Percentiles rank a stretch among this genome's conserved stretches.
Conservation (phyloP, 1,140 invertebrate species). For the Caenorhabditis elegans region DNA sequence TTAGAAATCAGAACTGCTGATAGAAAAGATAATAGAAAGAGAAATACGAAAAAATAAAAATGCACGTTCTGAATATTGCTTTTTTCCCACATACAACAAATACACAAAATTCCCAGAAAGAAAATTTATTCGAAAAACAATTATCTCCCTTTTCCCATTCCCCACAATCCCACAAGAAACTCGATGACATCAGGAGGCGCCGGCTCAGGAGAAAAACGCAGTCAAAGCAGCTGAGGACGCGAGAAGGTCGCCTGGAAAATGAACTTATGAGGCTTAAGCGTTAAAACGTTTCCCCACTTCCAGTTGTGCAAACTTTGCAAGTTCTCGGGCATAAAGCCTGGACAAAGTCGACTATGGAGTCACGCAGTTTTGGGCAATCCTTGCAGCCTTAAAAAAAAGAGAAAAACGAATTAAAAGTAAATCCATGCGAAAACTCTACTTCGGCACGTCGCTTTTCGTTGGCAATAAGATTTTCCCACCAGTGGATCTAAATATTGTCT, state of each 20-base stretch:
- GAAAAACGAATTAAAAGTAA: not conserved
- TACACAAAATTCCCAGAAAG: too few relatives aligned
- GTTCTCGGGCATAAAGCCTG: slow-evolving; percentile 10
- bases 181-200: not conserved
- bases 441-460: slow-evolving; percentile 22
- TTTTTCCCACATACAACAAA: too few relatives aligned
- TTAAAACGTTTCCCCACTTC: not conserved
- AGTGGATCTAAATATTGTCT: slow-evolving; percentile 32
- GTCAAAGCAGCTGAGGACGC: not conserved
- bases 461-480: not conserved
- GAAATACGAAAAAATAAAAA: too few relatives aligned
- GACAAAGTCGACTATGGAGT: slow-evolving; percentile 8
- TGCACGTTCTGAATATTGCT: not conserved
- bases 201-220: not conserved
- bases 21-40: too few relatives aligned
- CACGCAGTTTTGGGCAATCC: slow-evolving; percentile 32
- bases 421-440: not conserved
- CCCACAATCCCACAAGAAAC: not conserved
- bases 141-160: not conserved
- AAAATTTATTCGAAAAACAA: not conserved
- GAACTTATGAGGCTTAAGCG: too few relatives aligned
- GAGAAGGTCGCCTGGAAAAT: not conserved
- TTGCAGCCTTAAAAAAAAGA: not conserved
- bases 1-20: too few relatives aligned
- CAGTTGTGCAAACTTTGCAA: slow-evolving; percentile 10